A percentile compares a stretch with the other conserved stretches of the same genome.
Conservation (phyloP, 2,797 vertebrate genomes). For the Mus caroli region DNA sequence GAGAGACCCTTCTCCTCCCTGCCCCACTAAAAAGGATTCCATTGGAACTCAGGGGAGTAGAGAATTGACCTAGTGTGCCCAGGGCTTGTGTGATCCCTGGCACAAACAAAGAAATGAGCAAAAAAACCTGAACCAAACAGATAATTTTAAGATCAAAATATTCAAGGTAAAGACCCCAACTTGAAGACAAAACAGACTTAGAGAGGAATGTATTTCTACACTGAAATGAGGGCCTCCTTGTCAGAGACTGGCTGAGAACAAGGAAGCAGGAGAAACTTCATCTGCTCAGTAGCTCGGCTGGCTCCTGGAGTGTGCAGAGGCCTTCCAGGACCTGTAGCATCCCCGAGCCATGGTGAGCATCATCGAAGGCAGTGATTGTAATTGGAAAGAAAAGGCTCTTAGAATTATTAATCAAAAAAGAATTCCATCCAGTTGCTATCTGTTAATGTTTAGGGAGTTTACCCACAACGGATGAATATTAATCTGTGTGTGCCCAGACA, state of each 20-base stretch:
- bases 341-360: background rate
- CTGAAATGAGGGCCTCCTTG: background rate
- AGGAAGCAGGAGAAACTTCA: background rate
- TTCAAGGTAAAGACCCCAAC: background rate
- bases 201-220: background rate
- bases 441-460: slow-evolving; percentile 63
- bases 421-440: slow-evolving; percentile 59
- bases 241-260: background rate
- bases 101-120: background rate
- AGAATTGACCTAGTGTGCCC: background rate
- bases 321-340: background rate
- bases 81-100: background rate
- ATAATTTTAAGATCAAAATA: slow-evolving; percentile 56
- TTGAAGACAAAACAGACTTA: slow-evolving; percentile 1
- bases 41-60: background rate
- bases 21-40: background rate
- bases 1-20: background rate
- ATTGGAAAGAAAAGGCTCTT: background rate
- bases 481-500: slow-evolving; percentile 45
- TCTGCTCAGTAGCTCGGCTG: background rate
- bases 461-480: slow-evolving; percentile 69
- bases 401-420: slow-evolving; percentile 52
- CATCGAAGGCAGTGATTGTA: background rate
- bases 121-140: background rate
- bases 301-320: background rate